These are phyloP conservation scores for Carcina quercana DNA, from an alignment of 2,888 invertebrate genomes.

Conservation along the genomic window DNA sequence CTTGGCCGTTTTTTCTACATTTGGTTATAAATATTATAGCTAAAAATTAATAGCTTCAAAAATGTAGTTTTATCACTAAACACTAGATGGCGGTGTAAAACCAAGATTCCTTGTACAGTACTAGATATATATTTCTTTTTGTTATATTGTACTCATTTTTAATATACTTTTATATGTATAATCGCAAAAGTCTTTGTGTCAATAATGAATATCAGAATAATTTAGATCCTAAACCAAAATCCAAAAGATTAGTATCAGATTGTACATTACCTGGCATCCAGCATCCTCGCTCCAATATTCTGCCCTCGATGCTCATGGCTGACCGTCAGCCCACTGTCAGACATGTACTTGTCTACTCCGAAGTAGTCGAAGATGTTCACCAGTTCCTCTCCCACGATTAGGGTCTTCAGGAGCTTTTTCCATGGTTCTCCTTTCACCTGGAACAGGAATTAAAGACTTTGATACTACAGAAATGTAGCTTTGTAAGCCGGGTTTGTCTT, in stretches of 20 bases:
- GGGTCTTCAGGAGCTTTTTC: constrained; percentile 41
- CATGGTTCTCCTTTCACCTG: constrained; percentile 49
- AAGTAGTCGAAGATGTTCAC: constrained; percentile 46
- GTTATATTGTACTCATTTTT: too few relatives aligned
- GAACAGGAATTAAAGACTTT: too few relatives aligned
- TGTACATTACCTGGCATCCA: constrained; percentile 46
- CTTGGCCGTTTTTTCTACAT: too few relatives aligned
- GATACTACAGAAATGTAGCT: neutral
- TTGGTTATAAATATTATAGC: too few relatives aligned
- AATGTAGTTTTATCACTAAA: too few relatives aligned
- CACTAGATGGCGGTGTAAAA: too few relatives aligned
- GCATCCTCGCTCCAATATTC: constrained; percentile 55
- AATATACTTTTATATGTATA: neutral
- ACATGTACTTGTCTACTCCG: constrained; percentile 43
- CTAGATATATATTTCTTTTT: too few relatives aligned
- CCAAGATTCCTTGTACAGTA: too few relatives aligned
- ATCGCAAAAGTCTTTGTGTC: neutral
- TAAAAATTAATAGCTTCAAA: too few relatives aligned
- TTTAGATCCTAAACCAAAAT: too few relatives aligned
- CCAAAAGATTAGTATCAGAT: neutral
- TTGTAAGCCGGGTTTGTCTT: neutral
- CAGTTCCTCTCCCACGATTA: constrained; percentile 34
- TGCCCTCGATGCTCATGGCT: constrained; percentile 47
- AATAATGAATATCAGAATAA: neutral
- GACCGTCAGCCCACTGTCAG: constrained; percentile 57